A percentile compares a stretch with the other conserved stretches of the same genome.
Evolutionary conservation across 37 sponge, comb jelly and placozoan species (phyloP).

Genomic region (Bolinopsis microptera): DNA sequence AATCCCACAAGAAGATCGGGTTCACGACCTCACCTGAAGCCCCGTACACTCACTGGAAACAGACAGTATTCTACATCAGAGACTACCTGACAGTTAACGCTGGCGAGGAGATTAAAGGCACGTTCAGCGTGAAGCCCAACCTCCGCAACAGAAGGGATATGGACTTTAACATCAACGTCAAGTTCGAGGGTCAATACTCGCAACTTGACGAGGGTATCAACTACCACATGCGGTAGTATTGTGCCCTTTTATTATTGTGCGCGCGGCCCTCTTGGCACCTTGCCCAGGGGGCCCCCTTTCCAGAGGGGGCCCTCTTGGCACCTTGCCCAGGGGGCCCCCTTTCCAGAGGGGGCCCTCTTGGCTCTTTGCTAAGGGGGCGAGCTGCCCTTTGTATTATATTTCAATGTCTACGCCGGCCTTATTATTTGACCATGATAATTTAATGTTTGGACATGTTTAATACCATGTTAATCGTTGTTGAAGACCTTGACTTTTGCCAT

Average conservation of each 20-base stretch:
- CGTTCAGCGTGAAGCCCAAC: conserved; percentile 76
- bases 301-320: too few relatives aligned
- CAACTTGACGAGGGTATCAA: conserved; percentile 70
- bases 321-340: too few relatives aligned
- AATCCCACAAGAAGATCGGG: conserved; percentile 89
- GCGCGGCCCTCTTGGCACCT: conserved; percentile 59
- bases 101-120: conserved; percentile 86
- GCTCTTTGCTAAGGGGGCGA: background rate
- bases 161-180: conserved; percentile 79
- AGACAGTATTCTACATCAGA: conserved; percentile 96
- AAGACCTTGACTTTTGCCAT: background rate
- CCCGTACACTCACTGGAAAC: conserved; percentile 98
- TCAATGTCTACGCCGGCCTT: background rate
- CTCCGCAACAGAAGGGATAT: conserved; percentile 84
- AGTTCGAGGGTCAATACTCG: conserved; percentile 86
- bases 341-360: too few relatives aligned
- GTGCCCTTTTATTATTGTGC: background rate
- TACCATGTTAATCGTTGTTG: background rate
- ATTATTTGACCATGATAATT: background rate
- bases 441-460: too few relatives aligned
- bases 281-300: too few relatives aligned
- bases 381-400: background rate
- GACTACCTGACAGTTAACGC: conserved; percentile 89
- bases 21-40: conserved; percentile 85
- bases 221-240: conserved; percentile 81